phyloP scores from a whole-genome alignment of 2,888 invertebrate genomes.

The Microctonus brassicae region DNA sequence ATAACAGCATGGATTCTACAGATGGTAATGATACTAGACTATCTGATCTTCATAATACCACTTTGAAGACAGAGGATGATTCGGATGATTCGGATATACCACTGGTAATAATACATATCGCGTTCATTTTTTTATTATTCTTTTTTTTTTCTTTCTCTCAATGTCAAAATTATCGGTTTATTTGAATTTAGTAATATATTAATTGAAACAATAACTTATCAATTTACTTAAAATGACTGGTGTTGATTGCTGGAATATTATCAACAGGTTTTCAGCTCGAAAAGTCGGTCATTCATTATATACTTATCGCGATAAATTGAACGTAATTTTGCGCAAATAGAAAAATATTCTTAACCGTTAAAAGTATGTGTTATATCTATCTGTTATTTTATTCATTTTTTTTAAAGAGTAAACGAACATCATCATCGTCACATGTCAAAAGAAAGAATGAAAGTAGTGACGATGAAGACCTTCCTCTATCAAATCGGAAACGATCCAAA shows the following conservation, averaged over 20 bases:
- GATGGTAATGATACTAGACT: conserved; percentile 63
- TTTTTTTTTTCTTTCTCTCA: conserved; percentile 13
- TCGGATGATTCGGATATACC: conserved; percentile 81
- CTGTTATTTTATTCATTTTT: not conserved
- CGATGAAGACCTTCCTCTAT: conserved; percentile 78
- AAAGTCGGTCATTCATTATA: not conserved
- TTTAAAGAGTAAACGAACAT: conserved; percentile 52
- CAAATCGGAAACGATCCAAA: conserved; percentile 78
- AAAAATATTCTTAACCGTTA: not conserved
- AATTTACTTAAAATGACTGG: conserved; percentile 5
- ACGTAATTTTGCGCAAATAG: not conserved
- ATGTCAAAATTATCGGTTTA: conserved; percentile 22
- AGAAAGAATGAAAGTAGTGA: conserved; percentile 72
- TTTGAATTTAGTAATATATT: conserved; percentile 49
- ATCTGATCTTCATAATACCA: conserved; percentile 66
- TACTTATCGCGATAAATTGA: not conserved
- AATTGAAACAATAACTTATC: not conserved
- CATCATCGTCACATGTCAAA: conserved; percentile 61
- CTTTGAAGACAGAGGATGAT: conserved; percentile 70
- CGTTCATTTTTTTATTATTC: too few species aligned
- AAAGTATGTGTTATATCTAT: not conserved
- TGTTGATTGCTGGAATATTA: conserved; percentile 3
- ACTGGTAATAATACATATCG: conserved; percentile 74
- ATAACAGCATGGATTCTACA: conserved; percentile 67
- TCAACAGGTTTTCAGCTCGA: not conserved